Evolutionary conservation across 2,888 invertebrate species (phyloP).

Genomic region (Drosophila mayaguana): DNA sequence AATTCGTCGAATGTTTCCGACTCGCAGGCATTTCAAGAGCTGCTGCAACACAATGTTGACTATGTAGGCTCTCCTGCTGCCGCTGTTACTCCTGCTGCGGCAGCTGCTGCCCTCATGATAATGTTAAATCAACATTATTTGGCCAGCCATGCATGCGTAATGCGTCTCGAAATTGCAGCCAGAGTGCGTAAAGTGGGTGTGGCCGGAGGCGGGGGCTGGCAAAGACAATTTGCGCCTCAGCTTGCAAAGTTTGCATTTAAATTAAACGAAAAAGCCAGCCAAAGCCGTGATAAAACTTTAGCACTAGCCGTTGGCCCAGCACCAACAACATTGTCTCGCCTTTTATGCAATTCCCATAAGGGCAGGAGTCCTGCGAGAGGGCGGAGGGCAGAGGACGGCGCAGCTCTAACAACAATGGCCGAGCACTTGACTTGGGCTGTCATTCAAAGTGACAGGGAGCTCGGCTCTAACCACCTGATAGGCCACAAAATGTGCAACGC

Average conservation of each 20-base stretch:
- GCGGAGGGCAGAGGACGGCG: neutral
- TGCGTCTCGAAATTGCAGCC: conserved; percentile 75
- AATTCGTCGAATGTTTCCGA: neutral
- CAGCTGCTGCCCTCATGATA: conserved; percentile 63
- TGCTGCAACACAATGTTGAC: conserved; percentile 58
- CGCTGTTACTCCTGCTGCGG: conserved; percentile 9
- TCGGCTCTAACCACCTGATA: conserved; percentile 2
- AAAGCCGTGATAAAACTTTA: conserved; percentile 71
- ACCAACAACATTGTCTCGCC: conserved; percentile 52
- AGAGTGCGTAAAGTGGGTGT: neutral
- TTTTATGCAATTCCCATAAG: conserved; percentile 78
- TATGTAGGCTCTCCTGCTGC: conserved; percentile 19
- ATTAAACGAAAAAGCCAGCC: conserved; percentile 62
- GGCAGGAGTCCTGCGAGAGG: conserved; percentile 30
- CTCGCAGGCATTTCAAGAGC: neutral
- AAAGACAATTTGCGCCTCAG: conserved; percentile 71
- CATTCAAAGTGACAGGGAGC: conserved; percentile 76
- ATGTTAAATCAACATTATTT: conserved; percentile 84
- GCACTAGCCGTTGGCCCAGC: conserved; percentile 46
- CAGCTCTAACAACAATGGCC: conserved; percentile 62
- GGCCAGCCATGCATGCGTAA: conserved; percentile 83
- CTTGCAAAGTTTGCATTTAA: conserved; percentile 73
- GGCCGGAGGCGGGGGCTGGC: neutral
- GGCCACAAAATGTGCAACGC: conserved; percentile 74
- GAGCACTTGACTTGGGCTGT: conserved; percentile 76